phyloP scores from a whole-genome alignment of 2,113 vertebrate genomes.

The Pampusana beccarii region DNA sequence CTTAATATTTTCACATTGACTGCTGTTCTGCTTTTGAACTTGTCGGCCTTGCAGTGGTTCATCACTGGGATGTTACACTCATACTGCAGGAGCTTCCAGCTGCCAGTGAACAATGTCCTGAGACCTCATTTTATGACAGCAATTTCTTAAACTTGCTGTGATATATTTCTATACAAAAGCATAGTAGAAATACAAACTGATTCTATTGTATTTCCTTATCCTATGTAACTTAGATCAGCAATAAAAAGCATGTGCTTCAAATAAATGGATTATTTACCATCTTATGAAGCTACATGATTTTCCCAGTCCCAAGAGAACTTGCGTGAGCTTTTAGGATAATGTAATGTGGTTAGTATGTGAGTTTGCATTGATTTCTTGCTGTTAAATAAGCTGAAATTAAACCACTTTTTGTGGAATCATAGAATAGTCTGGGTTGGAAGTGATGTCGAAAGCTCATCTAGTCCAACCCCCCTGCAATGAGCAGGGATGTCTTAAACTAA shows the following conservation, averaged over 20 bases:
- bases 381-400: background rate
- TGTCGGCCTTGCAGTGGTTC: background rate
- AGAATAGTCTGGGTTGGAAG: too few relatives aligned
- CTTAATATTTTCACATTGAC: background rate
- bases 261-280: background rate
- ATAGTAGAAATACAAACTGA: background rate
- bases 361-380: background rate
- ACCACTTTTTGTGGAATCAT: background rate
- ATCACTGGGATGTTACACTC: background rate
- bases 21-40: background rate
- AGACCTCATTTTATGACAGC: background rate
- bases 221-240: background rate
- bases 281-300: background rate
- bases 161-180: background rate
- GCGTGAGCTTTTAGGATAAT: background rate
- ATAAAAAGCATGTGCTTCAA: background rate
- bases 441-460: too few relatives aligned
- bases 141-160: background rate
- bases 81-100: background rate
- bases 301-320: background rate
- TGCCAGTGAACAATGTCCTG: background rate
- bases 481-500: too few relatives aligned
- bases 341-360: fast-evolving
- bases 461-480: too few relatives aligned
- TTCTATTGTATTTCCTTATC: background rate